These are phyloP conservation scores for Lagodon rhomboides DNA, from an alignment of 2,797 vertebrate genomes.

Conservation along the genomic window DNA sequence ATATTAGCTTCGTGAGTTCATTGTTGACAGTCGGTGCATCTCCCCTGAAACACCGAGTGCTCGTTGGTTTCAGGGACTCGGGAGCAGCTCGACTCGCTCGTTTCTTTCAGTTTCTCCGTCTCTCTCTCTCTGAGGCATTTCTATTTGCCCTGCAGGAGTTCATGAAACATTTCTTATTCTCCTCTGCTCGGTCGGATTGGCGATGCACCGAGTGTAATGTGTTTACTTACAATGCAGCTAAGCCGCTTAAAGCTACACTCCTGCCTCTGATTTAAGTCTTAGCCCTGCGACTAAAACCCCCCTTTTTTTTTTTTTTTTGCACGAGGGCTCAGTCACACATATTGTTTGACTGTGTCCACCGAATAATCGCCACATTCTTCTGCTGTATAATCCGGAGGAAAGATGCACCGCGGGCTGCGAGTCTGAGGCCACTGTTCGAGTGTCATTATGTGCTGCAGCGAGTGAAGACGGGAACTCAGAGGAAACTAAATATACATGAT, in stretches of 20 bases:
- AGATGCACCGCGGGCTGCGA: constrained; percentile 27
- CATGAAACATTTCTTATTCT: constrained; percentile 49
- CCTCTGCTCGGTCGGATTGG: constrained; percentile 21
- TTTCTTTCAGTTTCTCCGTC: constrained; percentile 17
- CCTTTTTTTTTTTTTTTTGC: constrained; percentile 25
- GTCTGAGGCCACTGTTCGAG: background rate
- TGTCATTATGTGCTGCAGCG: background rate
- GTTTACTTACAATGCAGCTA: constrained; percentile 67
- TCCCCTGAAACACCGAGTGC: background rate
- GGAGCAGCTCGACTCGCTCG: constrained; percentile 6
- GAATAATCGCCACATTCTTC: constrained; percentile 49
- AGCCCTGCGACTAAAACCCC: constrained; percentile 39
- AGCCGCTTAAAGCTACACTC: constrained; percentile 62
- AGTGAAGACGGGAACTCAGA: constrained; percentile 16
- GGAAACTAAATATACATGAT: background rate
- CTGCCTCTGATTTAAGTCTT: constrained; percentile 65
- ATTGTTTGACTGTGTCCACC: constrained; percentile 47
- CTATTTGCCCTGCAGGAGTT: constrained; percentile 45
- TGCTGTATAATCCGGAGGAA: constrained; percentile 35
- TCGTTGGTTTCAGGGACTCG: constrained; percentile 15
- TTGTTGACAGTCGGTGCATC: constrained; percentile 16
- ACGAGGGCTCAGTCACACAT: constrained; percentile 25
- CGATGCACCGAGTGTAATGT: constrained; percentile 49
- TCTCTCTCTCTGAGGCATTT: constrained; percentile 27
- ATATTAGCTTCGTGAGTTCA: constrained; percentile 20